Evolutionary conservation across 1,140 invertebrate species (phyloP), one percentile per base, ranked within the genome.

Genomic region (Holotrichia oblita): DNA sequence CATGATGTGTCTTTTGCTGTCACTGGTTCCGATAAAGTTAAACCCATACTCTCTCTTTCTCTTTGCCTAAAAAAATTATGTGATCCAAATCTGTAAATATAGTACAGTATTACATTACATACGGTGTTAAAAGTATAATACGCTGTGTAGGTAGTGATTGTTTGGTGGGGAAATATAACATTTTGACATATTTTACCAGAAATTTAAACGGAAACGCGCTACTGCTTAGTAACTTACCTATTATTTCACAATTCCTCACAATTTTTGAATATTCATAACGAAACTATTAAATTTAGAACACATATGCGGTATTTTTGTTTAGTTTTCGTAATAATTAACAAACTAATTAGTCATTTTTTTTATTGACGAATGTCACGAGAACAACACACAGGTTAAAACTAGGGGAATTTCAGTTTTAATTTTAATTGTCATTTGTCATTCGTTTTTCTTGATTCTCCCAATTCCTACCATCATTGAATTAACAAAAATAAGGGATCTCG

Each of bases 11-110:
- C 94, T 88, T 98, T 98, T 72, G 93, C 92, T 27, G 97, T 98
- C 61, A 98, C 94, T 75, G 97, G 97, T 88, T 98, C 96, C 77
- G 96, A 96, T 76, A 99, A 88, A 83, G 97, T 98, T 89, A 98
- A 97, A 79, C 97, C 97, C 97, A 99, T 98, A 87, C 41, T 80
- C 24, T 72, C 1, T 34, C 27, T 78, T 72, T 69, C 22, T 69
- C 22, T 69, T 27, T 27, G 61, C 61, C 61, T 69, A 12, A 24
- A 69, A 69, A 22, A 69, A n/a, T 27, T 69, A 69, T 69, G 22
- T 69, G 61, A 69, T 69, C 61, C 61, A 69, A 69, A 6, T 69
- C 61, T 69, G 22, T 69, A 69, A 69, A 69, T 14, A 9, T 9
- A 12, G 3, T 27, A 69, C 3, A 69, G 8, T 69, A 69, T 69